Evolutionary conservation across 2,888 invertebrate species (phyloP).

Genomic region (Nephrocerus scutellatus): DNA sequence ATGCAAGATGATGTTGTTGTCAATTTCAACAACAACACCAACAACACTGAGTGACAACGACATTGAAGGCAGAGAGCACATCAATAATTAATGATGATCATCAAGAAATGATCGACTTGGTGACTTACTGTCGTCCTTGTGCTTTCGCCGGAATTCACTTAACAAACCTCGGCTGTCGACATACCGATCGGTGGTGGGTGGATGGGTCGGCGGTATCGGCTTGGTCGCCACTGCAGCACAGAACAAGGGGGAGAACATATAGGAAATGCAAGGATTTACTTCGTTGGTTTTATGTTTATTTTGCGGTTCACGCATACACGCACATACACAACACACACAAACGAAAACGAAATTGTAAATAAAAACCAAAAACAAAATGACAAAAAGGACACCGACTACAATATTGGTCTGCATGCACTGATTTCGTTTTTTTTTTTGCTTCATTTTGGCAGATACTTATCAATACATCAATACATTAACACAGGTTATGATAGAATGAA

Average conservation of each 20-base stretch:
- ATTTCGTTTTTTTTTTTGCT: constrained; percentile 25
- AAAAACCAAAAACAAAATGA: too few relatives aligned
- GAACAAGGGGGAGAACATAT: too few relatives aligned
- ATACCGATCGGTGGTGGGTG: constrained; percentile 35
- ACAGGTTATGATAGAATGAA: constrained; percentile 7
- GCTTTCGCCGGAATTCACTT: constrained; percentile 56
- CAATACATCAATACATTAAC: constrained; percentile 32
- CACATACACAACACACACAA: too few relatives aligned
- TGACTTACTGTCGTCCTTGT: constrained; percentile 60
- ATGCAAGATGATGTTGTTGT: too few relatives aligned
- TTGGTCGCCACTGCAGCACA: too few relatives aligned
- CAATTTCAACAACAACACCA: too few relatives aligned
- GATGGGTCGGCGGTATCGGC: constrained; percentile 42
- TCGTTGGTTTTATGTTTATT: constrained; percentile 19
- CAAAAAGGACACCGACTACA: too few relatives aligned
- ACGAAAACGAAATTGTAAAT: too few relatives aligned
- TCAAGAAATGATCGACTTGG: constrained; percentile 11
- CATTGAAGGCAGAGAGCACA: constrained; percentile 34
- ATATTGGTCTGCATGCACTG: constrained; percentile 44
- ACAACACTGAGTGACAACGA: too few relatives aligned
- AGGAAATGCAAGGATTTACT: too few relatives aligned
- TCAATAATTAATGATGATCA: constrained; percentile 7
- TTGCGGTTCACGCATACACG: too few relatives aligned
- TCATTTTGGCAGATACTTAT: constrained; percentile 44
- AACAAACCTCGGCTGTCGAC: constrained; percentile 42